phyloP scores from a whole-genome alignment of 2,113 vertebrate genomes.

The Morone chrysops region DNA sequence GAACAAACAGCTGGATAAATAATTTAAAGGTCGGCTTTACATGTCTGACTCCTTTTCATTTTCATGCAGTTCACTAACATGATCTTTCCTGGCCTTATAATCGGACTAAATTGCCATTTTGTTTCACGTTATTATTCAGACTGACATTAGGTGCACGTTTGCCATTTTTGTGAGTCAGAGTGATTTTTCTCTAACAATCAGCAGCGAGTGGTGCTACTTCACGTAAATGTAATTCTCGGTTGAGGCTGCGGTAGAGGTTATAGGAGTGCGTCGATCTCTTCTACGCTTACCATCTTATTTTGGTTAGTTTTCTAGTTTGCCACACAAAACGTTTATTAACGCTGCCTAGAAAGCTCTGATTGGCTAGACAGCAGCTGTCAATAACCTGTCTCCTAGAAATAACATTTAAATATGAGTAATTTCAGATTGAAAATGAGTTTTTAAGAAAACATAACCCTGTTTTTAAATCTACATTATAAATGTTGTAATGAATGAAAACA shows the following conservation, averaged over 20 bases:
- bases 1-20: background rate
- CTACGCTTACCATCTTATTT: no score
- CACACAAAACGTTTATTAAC: no score
- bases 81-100: background rate
- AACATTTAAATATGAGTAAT: no score
- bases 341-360: background rate
- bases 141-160: background rate
- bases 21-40: slow-evolving; percentile 8
- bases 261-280: no score
- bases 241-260: background rate
- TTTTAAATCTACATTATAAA: no score
- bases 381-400: no score
- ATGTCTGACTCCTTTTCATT: background rate
- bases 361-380: no score
- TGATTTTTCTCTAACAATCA: background rate
- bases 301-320: accelerated
- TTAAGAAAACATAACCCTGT: no score
- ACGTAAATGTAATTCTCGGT: no score
- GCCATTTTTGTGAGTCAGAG: background rate
- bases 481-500: no score
- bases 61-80: background rate
- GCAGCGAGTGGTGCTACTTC: no score
- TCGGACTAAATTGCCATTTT: background rate
- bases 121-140: background rate
- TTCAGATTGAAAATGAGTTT: no score